phyloP scores from a whole-genome alignment of 2,888 invertebrate species.

The Tiliacea aurago region DNA sequence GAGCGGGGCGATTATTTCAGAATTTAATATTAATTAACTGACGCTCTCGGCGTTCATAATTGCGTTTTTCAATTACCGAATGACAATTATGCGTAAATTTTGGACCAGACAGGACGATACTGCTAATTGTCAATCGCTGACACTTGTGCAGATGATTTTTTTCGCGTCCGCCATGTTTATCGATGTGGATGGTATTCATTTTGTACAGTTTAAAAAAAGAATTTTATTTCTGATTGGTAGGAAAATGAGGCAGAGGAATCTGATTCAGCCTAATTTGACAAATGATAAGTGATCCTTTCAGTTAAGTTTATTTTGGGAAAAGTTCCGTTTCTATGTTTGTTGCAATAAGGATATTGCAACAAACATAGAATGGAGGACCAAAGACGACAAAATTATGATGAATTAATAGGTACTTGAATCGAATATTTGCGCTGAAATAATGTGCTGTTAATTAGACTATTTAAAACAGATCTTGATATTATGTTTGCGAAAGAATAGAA shows the following conservation, averaged over 20 bases:
- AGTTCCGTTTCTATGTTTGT: not conserved
- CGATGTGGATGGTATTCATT: slow-evolving; percentile 41
- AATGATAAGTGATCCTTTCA: not conserved
- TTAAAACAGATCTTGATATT: too few relatives aligned
- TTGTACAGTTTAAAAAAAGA: slow-evolving; percentile 42
- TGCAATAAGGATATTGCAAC: too few relatives aligned
- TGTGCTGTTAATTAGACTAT: not conserved
- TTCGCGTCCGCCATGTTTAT: slow-evolving; percentile 63
- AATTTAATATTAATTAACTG: slow-evolving; percentile 91
- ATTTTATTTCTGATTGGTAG: slow-evolving; percentile 25
- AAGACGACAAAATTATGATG: not conserved
- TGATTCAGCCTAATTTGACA: slow-evolving; percentile 31
- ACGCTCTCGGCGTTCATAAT: slow-evolving; percentile 85
- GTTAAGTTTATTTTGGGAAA: not conserved
- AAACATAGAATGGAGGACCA: too few relatives aligned
- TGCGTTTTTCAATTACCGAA: slow-evolving; percentile 90
- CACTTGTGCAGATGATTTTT: slow-evolving; percentile 63
- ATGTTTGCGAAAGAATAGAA: too few relatives aligned
- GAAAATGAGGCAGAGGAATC: slow-evolving; percentile 13
- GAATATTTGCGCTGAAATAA: not conserved
- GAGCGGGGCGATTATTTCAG: slow-evolving; percentile 87
- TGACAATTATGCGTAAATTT: slow-evolving; percentile 88
- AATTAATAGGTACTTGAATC: not conserved
- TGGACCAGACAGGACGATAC: slow-evolving; percentile 83
- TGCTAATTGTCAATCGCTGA: slow-evolving; percentile 82